phyloP scores from a whole-genome alignment of 92 coral and sea anemone genomes.

The Palythoa grandiflora region DNA sequence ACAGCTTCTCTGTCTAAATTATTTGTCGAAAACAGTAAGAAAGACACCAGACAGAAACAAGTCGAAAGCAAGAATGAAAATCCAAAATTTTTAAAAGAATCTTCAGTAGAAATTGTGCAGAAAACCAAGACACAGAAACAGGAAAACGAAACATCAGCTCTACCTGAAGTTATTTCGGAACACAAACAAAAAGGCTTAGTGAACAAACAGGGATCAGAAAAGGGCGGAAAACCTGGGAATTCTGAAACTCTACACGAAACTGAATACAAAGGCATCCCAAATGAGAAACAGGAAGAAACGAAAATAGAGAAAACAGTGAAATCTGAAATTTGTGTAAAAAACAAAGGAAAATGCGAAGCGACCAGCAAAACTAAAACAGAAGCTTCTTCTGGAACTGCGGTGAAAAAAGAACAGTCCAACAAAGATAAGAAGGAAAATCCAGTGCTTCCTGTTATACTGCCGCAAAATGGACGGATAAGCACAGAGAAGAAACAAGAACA shows the following conservation, averaged over 20 bases:
- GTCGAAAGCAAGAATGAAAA: neutral
- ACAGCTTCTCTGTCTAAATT: neutral
- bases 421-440: neutral
- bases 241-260: too few relatives aligned
- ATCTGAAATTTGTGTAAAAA: too few relatives aligned
- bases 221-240: too few relatives aligned
- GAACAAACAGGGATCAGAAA: too few relatives aligned
- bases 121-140: neutral
- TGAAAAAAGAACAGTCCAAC: neutral
- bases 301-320: too few relatives aligned
- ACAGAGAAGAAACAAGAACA: neutral
- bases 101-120: neutral
- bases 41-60: neutral
- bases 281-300: too few relatives aligned
- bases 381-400: neutral
- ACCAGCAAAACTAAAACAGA: too few relatives aligned
- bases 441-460: neutral
- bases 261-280: too few relatives aligned
- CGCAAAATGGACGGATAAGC: too few relatives aligned
- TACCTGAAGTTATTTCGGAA: too few relatives aligned
- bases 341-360: too few relatives aligned
- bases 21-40: neutral
- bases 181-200: too few relatives aligned
- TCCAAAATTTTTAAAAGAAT: neutral
- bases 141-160: neutral